phyloP scores from a whole-genome alignment of 1,140 invertebrate genomes.

The Diorhabda elongata region DNA sequence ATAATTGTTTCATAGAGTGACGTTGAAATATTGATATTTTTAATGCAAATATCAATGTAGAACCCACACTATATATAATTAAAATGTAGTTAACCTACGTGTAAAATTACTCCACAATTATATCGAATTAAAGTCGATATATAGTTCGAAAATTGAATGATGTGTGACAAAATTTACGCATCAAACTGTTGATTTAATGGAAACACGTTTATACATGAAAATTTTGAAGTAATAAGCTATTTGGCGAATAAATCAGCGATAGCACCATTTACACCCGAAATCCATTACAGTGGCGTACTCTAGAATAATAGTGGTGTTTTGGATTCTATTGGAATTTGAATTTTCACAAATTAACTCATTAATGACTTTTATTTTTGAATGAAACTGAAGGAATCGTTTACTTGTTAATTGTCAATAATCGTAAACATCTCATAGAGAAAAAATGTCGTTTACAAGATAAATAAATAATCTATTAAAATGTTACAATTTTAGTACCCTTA shows the following conservation, averaged over 20 bases:
- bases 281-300: background rate
- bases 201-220: background rate
- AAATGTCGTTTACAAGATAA: background rate
- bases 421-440: background rate
- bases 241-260: background rate
- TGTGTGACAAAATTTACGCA: background rate
- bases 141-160: background rate
- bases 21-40: background rate
- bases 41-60: background rate
- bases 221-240: background rate
- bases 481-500: too few relatives aligned
- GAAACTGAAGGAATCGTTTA: background rate
- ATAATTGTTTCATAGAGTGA: too few relatives aligned
- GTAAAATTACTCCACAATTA: background rate
- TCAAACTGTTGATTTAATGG: slow-evolving; percentile 1
- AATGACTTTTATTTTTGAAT: background rate
- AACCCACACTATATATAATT: background rate
- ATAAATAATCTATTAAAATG: too few relatives aligned
- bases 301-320: background rate
- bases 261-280: background rate
- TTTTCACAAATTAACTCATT: background rate
- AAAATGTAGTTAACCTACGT: background rate
- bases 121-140: background rate
- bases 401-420: background rate
- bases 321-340: background rate